phyloP scores from a whole-genome alignment of 2,113 vertebrate genomes.

The Melanerpes aurifrons region DNA sequence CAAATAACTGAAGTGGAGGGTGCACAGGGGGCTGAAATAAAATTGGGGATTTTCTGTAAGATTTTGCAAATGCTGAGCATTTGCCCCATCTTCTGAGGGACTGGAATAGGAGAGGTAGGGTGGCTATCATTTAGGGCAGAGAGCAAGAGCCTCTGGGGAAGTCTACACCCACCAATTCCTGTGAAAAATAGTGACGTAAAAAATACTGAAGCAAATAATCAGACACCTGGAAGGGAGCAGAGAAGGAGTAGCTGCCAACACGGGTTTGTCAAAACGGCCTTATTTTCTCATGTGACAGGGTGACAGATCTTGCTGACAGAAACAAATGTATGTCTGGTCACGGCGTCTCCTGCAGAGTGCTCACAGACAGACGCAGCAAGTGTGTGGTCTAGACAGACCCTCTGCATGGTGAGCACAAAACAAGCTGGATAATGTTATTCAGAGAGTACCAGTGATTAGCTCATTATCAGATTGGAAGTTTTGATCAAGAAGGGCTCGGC shows the following conservation, averaged over 20 bases:
- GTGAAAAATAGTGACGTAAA: slow-evolving; percentile 1
- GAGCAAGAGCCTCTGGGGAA: neutral
- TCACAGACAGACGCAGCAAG: neutral
- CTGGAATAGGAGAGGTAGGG: neutral
- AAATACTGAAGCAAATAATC: slow-evolving; percentile 10
- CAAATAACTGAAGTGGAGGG: neutral
- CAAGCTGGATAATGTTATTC: neutral
- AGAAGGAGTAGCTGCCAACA: slow-evolving; percentile 32
- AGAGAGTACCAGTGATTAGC: neutral
- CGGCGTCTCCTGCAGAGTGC: neutral
- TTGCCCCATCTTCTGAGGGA: neutral
- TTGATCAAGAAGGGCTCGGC: neutral
- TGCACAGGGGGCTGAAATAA: neutral
- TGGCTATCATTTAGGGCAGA: neutral
- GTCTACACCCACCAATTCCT: neutral
- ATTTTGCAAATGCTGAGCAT: neutral
- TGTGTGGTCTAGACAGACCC: slow-evolving; percentile 60
- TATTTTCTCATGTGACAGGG: slow-evolving; percentile 51
- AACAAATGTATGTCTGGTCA: slow-evolving; percentile 61
- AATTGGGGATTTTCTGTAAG: neutral
- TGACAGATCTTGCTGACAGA: slow-evolving; percentile 55
- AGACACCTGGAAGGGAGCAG: slow-evolving; percentile 36
- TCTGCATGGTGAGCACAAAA: neutral
- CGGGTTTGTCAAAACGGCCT: slow-evolving; percentile 23
- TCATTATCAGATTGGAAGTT: slow-evolving; percentile 38